phyloP scores from a whole-genome alignment of 2,888 invertebrate species.

The Amiota minor region DNA sequence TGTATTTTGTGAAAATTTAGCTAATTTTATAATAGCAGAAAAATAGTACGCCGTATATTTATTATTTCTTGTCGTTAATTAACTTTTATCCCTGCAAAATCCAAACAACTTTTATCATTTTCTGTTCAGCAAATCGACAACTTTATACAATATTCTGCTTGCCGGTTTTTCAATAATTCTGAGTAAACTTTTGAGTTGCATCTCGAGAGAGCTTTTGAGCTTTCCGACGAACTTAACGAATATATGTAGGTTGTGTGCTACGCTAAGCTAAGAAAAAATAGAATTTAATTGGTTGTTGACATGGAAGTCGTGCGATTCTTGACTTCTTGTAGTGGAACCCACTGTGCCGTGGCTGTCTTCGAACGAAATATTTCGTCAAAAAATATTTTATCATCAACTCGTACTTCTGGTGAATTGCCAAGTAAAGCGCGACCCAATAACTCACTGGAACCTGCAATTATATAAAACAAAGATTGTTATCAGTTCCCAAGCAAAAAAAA shows the following conservation, averaged over 20 bases:
- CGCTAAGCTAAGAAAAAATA: neutral
- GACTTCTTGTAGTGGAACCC: constrained; percentile 76
- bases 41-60: neutral
- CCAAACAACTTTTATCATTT: neutral
- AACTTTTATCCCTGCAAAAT: constrained; percentile 19
- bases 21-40: too few relatives aligned
- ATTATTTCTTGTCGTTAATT: neutral
- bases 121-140: neutral
- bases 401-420: constrained; percentile 73
- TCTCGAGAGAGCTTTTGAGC: neutral
- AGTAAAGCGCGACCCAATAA: constrained; percentile 75
- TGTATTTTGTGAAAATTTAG: too few relatives aligned
- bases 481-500: too few relatives aligned
- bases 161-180: too few relatives aligned
- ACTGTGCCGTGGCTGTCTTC: constrained; percentile 77
- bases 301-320: constrained; percentile 51
- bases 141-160: too few relatives aligned
- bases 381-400: constrained; percentile 75
- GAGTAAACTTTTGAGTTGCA: neutral
- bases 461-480: neutral
- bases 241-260: neutral
- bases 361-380: constrained; percentile 77
- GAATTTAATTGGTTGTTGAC: constrained; percentile 45
- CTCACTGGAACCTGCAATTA: constrained; percentile 75
- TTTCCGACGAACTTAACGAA: neutral